phyloP scores from a whole-genome alignment of 2,888 invertebrate genomes.

The Pantelozetes paolii region DNA sequence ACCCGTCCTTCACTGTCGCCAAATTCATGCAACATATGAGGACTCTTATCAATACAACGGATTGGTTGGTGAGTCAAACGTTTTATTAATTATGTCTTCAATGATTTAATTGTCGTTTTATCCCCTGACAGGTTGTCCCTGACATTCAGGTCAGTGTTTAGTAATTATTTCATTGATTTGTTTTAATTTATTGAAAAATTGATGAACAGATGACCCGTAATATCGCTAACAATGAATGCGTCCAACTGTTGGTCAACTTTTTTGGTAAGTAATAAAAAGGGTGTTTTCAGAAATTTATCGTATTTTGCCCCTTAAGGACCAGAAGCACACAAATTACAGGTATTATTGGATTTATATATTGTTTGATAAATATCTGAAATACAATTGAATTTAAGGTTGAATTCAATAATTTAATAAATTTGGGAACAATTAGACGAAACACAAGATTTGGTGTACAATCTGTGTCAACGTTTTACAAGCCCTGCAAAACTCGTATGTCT shows the following conservation, averaged over 20 bases:
- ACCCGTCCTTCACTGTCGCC: constrained; percentile 80
- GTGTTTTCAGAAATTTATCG: neutral
- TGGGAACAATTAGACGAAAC: constrained; percentile 46
- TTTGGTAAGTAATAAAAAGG: constrained; percentile 59
- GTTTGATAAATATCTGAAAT: too few relatives aligned
- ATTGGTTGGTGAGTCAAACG: constrained; percentile 92
- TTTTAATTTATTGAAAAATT: too few relatives aligned
- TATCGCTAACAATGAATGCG: constrained; percentile 71
- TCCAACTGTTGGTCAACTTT: constrained; percentile 81
- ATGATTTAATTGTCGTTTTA: too few relatives aligned
- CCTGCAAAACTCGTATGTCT: constrained; percentile 47
- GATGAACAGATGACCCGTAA: constrained; percentile 56
- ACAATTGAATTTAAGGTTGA: too few relatives aligned
- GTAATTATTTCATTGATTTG: too few relatives aligned
- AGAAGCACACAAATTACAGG: constrained; percentile 70
- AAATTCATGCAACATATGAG: constrained; percentile 78
- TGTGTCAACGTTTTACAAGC: constrained; percentile 47
- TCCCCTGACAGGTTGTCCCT: too few relatives aligned
- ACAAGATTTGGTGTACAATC: constrained; percentile 44
- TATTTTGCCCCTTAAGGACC: constrained; percentile 58
- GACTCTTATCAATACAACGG: constrained; percentile 75
- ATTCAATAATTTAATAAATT: constrained; percentile 62
- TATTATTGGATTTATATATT: too few relatives aligned
- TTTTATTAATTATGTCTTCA: too few relatives aligned
- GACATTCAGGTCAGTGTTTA: too few relatives aligned